Percentiles rank a stretch among this genome's conserved stretches.
These are phyloP conservation scores for Otus sunia DNA, from an alignment of 2,113 vertebrate genomes.

Conservation along the genomic window DNA sequence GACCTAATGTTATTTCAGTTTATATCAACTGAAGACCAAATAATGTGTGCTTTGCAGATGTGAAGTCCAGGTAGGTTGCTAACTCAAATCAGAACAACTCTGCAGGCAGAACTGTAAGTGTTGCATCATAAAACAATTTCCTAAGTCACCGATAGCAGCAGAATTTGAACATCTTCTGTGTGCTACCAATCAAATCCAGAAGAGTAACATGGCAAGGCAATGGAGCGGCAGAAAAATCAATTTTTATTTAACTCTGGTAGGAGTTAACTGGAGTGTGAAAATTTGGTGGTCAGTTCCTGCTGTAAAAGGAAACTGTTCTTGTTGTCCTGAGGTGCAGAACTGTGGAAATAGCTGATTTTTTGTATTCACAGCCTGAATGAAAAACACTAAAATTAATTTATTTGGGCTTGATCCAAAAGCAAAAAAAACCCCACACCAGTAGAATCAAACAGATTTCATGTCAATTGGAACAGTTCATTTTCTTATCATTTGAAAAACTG, in stretches of 20 bases:
- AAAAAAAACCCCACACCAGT: background rate
- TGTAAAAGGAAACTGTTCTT: background rate
- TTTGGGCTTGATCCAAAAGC: background rate
- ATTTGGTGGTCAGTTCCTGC: background rate
- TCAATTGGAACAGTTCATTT: background rate
- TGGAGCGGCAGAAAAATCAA: background rate
- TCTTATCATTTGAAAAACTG: background rate
- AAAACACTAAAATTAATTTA: background rate
- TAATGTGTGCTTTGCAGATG: background rate
- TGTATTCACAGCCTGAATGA: background rate
- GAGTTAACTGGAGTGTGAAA: slow-evolving; percentile 12
- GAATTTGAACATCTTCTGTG: background rate
- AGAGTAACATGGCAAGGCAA: background rate
- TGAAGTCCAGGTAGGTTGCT: background rate
- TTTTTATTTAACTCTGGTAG: slow-evolving; percentile 14
- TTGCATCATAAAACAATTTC: background rate
- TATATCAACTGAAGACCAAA: background rate
- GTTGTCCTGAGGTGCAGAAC: background rate
- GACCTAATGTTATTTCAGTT: background rate
- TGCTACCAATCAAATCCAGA: background rate
- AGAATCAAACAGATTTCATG: background rate
- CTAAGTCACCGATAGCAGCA: background rate
- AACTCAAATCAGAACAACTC: background rate
- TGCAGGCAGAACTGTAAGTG: background rate
- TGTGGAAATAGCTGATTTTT: background rate